Evolutionary conservation across 2,113 vertebrate species (phyloP), one percentile per base, ranked within the genome.

Genomic region (Typhlomys cinereus): DNA sequence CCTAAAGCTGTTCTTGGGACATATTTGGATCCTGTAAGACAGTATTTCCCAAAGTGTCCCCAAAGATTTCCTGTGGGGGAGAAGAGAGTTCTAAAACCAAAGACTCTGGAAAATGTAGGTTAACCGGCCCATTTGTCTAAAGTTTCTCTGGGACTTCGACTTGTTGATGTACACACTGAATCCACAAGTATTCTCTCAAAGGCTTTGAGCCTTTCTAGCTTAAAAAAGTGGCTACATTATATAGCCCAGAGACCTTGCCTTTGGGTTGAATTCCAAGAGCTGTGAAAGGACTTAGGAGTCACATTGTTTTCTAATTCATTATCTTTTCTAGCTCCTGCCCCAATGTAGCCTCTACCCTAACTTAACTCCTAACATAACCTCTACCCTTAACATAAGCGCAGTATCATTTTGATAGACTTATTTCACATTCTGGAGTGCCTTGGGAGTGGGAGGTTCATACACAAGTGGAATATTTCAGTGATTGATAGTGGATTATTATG

Each of bases 31-130:
- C 81, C 57, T 46, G 18, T 64, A 79, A 74, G 39, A 74, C 21
- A 59, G 23, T 44, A 57, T 85, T 92, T 92, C 31, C 78, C 59
- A 90, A 71, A 71, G 27, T 62, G 25, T 89, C 67, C 54, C 13
- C 36, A 34, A 70, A 23, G 21, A 46, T 85, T 88, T 50, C 14
- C 74, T 2, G 57, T 34, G 61, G 71, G 61, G 71, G 0, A 6
- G 82, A 74, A 86, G 50, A 61, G n/a, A 80, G 84, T 89, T 76
- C 10, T 52, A 46, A 64, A 92, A n/a, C 67, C 48, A 86, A 71
- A 94, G 34, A n/a, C 39, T n/a, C 34, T 88, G 52, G 52, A 57
- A 78, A 79, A 36, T 66, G 23, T 18, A 27, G 10, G 39, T 36
- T 79, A 89, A 82, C 57, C 48, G n/a, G 5, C 76, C 88, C 50